Evolutionary conservation across 2,113 vertebrate genomes (phyloP).

Genomic region (Pimephales promelas): DNA sequence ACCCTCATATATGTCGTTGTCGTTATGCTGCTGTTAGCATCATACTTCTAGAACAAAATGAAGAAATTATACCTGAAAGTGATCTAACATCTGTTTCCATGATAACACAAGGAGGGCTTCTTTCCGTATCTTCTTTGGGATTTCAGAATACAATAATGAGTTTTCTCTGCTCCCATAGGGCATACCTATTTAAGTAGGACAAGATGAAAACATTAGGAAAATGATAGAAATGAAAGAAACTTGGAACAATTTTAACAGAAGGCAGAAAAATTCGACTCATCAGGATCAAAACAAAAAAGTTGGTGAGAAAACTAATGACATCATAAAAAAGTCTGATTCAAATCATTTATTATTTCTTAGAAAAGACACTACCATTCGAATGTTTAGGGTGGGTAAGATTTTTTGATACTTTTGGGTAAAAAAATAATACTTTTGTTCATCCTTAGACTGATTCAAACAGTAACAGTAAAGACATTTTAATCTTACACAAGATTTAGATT

Average conservation of each 20-base stretch:
- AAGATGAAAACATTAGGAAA: background rate
- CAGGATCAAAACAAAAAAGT: too few relatives aligned
- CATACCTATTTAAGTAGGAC: slow-evolving; percentile 80
- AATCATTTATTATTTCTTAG: background rate
- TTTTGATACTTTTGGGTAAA: background rate
- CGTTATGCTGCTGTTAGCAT: background rate
- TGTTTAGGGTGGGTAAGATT: background rate
- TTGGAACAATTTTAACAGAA: slow-evolving; percentile 38
- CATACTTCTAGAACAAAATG: background rate
- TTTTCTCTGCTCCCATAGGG: slow-evolving; percentile 97
- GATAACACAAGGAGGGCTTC: slow-evolving; percentile 91
- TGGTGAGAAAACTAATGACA: background rate
- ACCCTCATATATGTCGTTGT: background rate
- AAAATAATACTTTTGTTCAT: too few relatives aligned
- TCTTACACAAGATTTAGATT: background rate
- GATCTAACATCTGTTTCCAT: slow-evolving; percentile 99
- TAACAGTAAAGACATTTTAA: background rate
- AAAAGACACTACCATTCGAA: background rate
- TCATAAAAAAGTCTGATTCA: background rate
- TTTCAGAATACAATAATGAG: slow-evolving; percentile 96
- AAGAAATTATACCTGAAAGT: slow-evolving; percentile 86
- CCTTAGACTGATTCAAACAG: background rate
- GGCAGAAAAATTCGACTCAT: background rate
- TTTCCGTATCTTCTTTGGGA: slow-evolving; percentile 94
- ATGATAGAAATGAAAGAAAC: background rate